Base-by-base conservation (phyloP, 64 coral and sea anemone genomes). In the Montipora cactus region DNA sequence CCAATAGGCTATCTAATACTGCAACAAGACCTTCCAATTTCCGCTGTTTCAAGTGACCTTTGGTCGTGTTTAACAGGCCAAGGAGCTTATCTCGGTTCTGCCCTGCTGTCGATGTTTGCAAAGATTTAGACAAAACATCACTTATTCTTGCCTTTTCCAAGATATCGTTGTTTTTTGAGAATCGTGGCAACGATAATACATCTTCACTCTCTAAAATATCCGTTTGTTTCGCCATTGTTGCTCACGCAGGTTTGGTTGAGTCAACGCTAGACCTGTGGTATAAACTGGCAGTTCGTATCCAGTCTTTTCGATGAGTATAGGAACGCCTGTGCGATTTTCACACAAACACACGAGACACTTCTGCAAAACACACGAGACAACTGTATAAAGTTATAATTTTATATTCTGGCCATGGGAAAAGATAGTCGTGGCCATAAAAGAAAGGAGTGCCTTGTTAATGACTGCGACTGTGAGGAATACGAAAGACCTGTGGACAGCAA, bases 381-480 rank as follows among this genome's bases (percentile, higher is more conserved):
- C 66, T 69, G 66, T 69, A 69, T 69, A 28, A 28, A 69, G 66
- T 69, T 69, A 10, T 69, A 69, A 69, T 69, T 69, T 10, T 14
- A 69, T 7, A 7, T 69, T 10, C 66, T 69, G 66, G 12, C 47
- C 0, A 81, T 81, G 46, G 79, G 49, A 8, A 81, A 81, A 51
- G 79, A 81, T 53, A 81, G 79, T 81, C 79, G 79, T 81, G 49
- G 79, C 52, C 79, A 81, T 9, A 58, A 49, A 90, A 90, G 88
- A 44, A 90, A 76, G 55, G 16, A 78, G 19, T 74, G 70, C 28
- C 70, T 75, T 21, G 68, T 89, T 58, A 89, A 89, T 20, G 87
- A 89, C 72, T 89, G 79, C 46, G 87, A 89, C 55, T 89, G 72
- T 89, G 74, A 89, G 16, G 74, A 89, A 74, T 89, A 89, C 77